Conservation (phyloP, 2,888 invertebrate genomes). For the Sesia apiformis region DNA sequence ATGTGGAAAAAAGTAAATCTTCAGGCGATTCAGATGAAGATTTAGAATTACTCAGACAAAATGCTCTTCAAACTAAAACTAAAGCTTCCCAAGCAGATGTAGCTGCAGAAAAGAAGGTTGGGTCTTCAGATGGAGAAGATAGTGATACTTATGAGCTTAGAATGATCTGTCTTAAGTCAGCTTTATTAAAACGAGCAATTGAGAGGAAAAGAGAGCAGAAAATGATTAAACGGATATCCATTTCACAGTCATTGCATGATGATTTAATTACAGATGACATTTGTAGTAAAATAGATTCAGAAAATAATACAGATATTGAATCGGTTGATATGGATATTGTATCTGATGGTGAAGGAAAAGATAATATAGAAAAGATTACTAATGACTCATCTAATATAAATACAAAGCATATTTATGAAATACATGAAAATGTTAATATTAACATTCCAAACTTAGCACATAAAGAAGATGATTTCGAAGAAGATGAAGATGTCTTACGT, state of each 20-base stretch:
- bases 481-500: slow-evolving; percentile 76
- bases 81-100: slow-evolving; percentile 16
- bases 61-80: slow-evolving; percentile 60
- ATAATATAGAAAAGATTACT: slow-evolving; percentile 27
- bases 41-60: slow-evolving; percentile 53
- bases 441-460: slow-evolving; percentile 7
- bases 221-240: slow-evolving; percentile 42
- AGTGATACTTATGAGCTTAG: slow-evolving; percentile 77
- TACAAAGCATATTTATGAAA: slow-evolving; percentile 9
- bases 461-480: slow-evolving; percentile 61
- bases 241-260: slow-evolving; percentile 47
- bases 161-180: slow-evolving; percentile 80
- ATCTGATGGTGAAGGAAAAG: slow-evolving; percentile 55
- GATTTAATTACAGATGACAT: slow-evolving; percentile 26
- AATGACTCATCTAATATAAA: slow-evolving; percentile 6
- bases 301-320: slow-evolving; percentile 63
- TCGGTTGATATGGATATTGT: slow-evolving; percentile 71
- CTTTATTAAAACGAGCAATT: slow-evolving; percentile 77
- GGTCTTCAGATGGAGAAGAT: slow-evolving; percentile 65
- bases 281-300: slow-evolving; percentile 28
- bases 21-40: slow-evolving; percentile 61
- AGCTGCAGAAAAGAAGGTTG: slow-evolving; percentile 14
- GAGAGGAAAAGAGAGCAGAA: slow-evolving; percentile 70
- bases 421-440: slow-evolving; percentile 9
- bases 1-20: slow-evolving; percentile 10